Conservation (phyloP, 2,113 vertebrate species). For the Phoenicopterus ruber region DNA sequence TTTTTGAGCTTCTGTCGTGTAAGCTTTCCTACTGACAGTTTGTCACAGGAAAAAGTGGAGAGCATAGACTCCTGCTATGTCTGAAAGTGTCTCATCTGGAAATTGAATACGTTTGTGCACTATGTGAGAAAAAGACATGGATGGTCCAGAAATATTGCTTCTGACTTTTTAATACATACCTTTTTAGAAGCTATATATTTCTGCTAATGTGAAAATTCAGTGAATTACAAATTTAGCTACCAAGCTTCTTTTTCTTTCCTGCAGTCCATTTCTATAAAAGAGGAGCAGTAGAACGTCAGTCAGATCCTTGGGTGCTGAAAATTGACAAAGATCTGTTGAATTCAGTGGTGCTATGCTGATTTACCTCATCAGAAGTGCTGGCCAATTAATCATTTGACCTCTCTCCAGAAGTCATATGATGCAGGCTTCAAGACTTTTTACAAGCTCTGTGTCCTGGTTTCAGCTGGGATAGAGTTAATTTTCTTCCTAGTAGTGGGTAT, state of each 20-base stretch:
- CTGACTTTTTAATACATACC: neutral
- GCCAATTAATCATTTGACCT: neutral
- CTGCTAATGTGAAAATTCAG: neutral
- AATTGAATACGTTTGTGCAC: neutral
- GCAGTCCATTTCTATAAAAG: neutral
- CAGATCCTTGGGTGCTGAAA: neutral
- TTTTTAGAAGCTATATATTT: neutral
- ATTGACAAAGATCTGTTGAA: neutral
- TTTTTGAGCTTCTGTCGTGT: constrained; percentile 26
- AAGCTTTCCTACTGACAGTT: constrained; percentile 10
- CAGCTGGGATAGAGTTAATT: too few species aligned
- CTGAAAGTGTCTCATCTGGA: neutral
- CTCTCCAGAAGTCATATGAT: neutral
- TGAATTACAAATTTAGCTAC: neutral
- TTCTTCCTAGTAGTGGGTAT: too few species aligned
- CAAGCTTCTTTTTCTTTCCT: neutral
- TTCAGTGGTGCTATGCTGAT: neutral
- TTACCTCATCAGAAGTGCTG: neutral
- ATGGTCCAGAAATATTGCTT: neutral
- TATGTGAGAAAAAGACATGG: neutral
- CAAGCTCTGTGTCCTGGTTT: neutral
- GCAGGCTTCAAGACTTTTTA: neutral
- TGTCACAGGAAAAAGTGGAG: neutral
- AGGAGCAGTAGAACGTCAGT: neutral
- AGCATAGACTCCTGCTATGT: neutral